Evolutionary conservation across 92 coral and sea anemone species (phyloP).

Genomic region (Porites rus): DNA sequence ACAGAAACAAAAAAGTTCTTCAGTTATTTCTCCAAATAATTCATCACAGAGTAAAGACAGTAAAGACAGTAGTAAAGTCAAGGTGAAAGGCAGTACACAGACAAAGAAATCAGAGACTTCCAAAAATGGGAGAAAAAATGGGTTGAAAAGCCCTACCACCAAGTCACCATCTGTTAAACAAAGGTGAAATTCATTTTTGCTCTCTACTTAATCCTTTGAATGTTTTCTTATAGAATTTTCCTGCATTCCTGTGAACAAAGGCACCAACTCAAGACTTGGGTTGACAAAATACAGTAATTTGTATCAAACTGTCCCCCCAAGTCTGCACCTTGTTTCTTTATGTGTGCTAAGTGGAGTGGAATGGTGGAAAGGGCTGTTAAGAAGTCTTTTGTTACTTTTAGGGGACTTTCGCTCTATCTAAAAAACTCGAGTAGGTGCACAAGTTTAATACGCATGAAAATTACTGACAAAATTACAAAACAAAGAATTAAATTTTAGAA

Average conservation of each 20-base stretch:
- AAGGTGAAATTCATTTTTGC: constrained; percentile 24
- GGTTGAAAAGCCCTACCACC: constrained; percentile 55
- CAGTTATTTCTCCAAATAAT: constrained; percentile 34
- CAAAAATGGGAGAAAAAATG: constrained; percentile 47
- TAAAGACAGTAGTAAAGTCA: constrained; percentile 51
- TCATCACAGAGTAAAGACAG: constrained; percentile 47
- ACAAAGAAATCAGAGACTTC: constrained; percentile 42
- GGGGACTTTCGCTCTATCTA: no score
- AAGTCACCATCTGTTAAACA: constrained; percentile 28
- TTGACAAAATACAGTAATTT: no score
- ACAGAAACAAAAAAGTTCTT: constrained; percentile 20
- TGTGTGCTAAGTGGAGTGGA: no score
- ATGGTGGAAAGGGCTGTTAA: no score
- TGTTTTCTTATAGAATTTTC: no score
- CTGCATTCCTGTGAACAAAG: no score
- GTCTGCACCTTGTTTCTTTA: neutral
- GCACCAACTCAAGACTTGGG: no score
- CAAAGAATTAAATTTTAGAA: no score
- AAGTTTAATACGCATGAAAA: neutral
- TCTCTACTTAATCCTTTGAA: neutral
- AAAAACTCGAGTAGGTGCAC: no score
- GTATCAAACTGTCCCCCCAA: neutral
- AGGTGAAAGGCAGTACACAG: constrained; percentile 23
- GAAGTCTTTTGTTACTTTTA: no score
- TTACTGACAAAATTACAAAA: neutral